These are phyloP conservation scores for Columbina picui DNA, from an alignment of 2,113 vertebrate genomes.

Conservation along the genomic window DNA sequence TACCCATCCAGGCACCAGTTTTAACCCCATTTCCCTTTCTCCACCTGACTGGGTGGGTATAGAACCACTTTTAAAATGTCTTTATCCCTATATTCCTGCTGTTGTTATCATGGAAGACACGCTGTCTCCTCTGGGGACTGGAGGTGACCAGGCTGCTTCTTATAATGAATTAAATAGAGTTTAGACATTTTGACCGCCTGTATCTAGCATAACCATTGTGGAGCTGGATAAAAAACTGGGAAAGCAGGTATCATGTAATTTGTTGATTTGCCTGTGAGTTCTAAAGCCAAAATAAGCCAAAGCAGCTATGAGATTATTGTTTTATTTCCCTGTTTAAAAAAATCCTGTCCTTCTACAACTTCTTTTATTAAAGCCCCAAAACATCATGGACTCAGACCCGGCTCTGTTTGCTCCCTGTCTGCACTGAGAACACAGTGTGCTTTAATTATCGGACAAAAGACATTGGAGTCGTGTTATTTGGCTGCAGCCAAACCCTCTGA, in stretches of 20 bases:
- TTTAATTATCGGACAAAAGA: neutral
- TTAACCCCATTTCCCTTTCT: neutral
- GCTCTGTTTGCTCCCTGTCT: neutral
- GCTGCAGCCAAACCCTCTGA: neutral
- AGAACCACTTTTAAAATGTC: neutral
- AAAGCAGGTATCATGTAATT: neutral
- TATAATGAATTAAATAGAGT: neutral
- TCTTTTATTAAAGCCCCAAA: neutral
- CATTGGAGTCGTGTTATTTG: neutral
- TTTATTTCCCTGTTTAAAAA: neutral
- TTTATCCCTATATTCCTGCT: neutral
- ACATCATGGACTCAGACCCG: fast-evolving
- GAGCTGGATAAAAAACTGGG: neutral
- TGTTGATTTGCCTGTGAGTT: neutral
- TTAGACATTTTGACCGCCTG: neutral
- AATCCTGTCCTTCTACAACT: neutral
- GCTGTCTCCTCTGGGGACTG: neutral
- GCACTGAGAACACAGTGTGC: neutral
- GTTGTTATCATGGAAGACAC: neutral
- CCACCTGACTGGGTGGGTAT: neutral
- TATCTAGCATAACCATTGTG: neutral
- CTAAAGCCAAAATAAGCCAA: neutral
- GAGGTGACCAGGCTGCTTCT: neutral
- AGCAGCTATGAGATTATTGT: neutral
- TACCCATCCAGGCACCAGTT: neutral